Evolutionary conservation across 2,113 vertebrate species (phyloP).

Genomic region (Apaloderma vittatum): DNA sequence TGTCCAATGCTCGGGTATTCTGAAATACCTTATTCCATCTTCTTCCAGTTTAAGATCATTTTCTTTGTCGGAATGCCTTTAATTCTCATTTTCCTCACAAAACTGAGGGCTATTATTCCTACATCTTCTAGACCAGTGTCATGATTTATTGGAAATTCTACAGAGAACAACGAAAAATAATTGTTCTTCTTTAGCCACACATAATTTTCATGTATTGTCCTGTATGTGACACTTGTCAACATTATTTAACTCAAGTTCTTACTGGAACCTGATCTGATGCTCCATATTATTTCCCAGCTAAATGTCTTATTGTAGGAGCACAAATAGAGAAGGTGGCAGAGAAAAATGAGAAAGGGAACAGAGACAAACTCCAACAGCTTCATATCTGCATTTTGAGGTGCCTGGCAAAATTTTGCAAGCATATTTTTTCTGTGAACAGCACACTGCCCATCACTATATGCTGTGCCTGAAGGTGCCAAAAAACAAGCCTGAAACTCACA

Average conservation of each 20-base stretch:
- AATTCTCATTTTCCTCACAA: background rate
- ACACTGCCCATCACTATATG: conserved; percentile 9
- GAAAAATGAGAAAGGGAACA: background rate
- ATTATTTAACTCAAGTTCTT: background rate
- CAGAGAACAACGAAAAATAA: background rate
- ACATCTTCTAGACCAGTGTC: background rate
- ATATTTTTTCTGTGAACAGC: conserved; percentile 28
- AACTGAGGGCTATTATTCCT: background rate
- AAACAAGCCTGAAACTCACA: conserved; percentile 9
- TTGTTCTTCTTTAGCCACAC: background rate
- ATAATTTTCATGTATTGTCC: background rate
- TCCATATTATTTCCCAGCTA: background rate
- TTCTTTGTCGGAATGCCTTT: background rate
- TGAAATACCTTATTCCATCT: background rate
- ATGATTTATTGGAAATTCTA: background rate
- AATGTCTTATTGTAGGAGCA: background rate
- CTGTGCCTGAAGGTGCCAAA: conserved; percentile 12
- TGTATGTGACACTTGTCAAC: background rate
- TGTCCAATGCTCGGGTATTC: background rate
- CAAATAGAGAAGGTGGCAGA: rapidly evolving
- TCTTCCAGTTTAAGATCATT: background rate
- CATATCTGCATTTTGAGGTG: background rate
- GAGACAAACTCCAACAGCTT: background rate
- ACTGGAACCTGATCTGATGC: background rate
- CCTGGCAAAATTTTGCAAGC: conserved; percentile 22